A percentile compares a stretch with the other conserved stretches of the same genome.
Evolutionary conservation across 30 jellyfish, hydroid and myxozoan species (phyloP).

Genomic region (Phacellophora camtschatica): DNA sequence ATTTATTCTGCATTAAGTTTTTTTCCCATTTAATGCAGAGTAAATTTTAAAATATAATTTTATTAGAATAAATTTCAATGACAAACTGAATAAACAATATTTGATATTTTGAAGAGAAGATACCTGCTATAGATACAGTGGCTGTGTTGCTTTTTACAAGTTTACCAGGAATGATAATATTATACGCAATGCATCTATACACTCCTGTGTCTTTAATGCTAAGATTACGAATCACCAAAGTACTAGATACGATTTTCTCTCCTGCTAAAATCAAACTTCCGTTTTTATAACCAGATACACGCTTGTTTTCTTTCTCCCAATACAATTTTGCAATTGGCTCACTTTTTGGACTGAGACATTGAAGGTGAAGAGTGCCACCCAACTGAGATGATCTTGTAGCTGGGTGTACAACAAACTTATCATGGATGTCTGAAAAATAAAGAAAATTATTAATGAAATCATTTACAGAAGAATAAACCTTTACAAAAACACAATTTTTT

Average conservation of each 20-base stretch:
- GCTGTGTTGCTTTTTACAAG: constrained; percentile 30
- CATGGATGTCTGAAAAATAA: constrained; percentile 34
- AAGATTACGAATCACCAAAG: constrained; percentile 34
- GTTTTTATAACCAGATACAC: constrained; percentile 35
- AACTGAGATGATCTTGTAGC: constrained; percentile 43
- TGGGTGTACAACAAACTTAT: constrained; percentile 42
- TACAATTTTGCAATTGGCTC: constrained; percentile 58
- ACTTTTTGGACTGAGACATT: constrained; percentile 73
- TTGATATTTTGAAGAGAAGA: background rate
- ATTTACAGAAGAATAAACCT: too few relatives aligned
- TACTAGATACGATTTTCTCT: constrained; percentile 6
- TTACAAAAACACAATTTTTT: too few relatives aligned
- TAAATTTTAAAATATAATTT: too few relatives aligned
- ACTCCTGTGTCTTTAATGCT: constrained; percentile 36
- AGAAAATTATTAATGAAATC: background rate
- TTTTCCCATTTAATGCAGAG: too few relatives aligned
- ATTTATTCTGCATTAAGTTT: background rate
- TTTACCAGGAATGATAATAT: constrained; percentile 24
- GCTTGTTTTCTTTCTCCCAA: constrained; percentile 66
- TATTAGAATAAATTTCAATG: background rate
- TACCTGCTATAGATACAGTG: constrained; percentile 57
- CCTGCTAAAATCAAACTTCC: background rate
- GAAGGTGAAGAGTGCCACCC: constrained; percentile 39
- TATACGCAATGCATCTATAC: constrained; percentile 56
- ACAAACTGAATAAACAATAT: background rate